Conservation (phyloP, 2,113 vertebrate species). For the Nyctereutes procyonoides region DNA sequence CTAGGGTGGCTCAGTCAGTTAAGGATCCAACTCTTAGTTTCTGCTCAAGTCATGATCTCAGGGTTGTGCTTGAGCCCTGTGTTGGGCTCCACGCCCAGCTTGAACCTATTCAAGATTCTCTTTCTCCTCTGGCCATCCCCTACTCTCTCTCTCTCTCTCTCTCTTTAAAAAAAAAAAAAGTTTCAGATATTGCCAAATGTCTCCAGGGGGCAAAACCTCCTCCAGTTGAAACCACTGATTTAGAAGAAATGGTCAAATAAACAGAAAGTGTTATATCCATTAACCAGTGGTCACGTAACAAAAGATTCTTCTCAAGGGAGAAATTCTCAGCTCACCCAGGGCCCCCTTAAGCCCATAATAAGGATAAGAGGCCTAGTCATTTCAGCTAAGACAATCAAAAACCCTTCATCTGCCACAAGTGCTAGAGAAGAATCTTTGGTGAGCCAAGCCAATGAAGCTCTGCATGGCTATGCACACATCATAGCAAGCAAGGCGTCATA, state of each 20-base stretch:
- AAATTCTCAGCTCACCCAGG: background rate
- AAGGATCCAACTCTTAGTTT: background rate
- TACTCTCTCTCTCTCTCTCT: background rate
- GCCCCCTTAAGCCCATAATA: background rate
- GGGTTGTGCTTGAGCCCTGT: background rate
- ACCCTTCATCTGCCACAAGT: constrained; percentile 33
- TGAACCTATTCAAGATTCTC: background rate
- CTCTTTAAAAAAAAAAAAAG: background rate
- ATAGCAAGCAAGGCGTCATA: background rate
- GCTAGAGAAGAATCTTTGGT: background rate
- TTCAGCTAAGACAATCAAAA: constrained; percentile 45
- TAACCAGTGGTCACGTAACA: constrained; percentile 61
- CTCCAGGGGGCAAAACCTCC: constrained; percentile 10
- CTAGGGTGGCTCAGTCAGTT: background rate
- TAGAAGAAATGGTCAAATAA: constrained; percentile 62
- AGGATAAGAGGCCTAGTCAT: constrained; percentile 4
- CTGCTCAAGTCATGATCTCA: background rate
- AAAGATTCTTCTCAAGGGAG: constrained; percentile 58
- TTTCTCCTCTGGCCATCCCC: background rate
- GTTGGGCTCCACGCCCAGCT: background rate
- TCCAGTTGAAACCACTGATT: constrained; percentile 56
- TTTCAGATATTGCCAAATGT: constrained; percentile 57
- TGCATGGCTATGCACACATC: constrained; percentile 8
- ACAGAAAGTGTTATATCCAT: constrained; percentile 63
- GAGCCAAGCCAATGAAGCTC: background rate